These are phyloP conservation scores for Danionella dracula DNA, from an alignment of 2,797 vertebrate species.

Conservation along the genomic window DNA sequence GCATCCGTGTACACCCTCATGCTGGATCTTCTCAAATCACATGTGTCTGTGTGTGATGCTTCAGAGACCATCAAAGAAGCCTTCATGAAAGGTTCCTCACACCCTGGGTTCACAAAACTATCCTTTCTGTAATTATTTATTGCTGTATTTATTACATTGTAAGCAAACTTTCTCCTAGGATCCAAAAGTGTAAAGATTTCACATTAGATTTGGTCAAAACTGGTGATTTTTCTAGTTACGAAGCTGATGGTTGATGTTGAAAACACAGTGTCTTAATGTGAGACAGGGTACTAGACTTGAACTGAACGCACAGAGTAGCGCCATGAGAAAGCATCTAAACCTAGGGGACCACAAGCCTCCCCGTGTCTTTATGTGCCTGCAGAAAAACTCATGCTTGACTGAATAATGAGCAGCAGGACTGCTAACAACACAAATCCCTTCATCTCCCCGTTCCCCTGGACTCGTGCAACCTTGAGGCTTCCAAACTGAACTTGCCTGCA, in stretches of 20 bases:
- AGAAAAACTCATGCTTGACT: conserved; percentile 22
- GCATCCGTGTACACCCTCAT: no score
- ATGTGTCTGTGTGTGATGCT: conserved; percentile 47
- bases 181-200: not conserved
- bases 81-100: not conserved
- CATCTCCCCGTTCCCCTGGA: not conserved
- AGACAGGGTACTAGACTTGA: conserved; percentile 9
- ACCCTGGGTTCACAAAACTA: conserved; percentile 14
- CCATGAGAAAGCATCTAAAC: not conserved
- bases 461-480: not conserved
- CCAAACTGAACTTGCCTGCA: conserved; percentile 6
- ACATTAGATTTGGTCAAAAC: not conserved
- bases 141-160: conserved; percentile 43
- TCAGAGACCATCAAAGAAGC: conserved; percentile 30
- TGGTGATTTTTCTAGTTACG: not conserved
- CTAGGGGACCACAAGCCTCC: conserved; percentile 33
- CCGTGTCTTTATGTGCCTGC: conserved; percentile 16
- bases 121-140: conserved; percentile 40
- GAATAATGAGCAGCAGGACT: conserved; percentile 47
- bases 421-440: conserved; percentile 26
- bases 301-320: not conserved
- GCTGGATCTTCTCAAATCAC: no score
- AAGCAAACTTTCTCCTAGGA: conserved; percentile 39
- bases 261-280: conserved; percentile 22
- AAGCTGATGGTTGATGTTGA: not conserved